Conservation (phyloP, 37 sponge, comb jelly and placozoan species). For the Geodia barretti region DNA sequence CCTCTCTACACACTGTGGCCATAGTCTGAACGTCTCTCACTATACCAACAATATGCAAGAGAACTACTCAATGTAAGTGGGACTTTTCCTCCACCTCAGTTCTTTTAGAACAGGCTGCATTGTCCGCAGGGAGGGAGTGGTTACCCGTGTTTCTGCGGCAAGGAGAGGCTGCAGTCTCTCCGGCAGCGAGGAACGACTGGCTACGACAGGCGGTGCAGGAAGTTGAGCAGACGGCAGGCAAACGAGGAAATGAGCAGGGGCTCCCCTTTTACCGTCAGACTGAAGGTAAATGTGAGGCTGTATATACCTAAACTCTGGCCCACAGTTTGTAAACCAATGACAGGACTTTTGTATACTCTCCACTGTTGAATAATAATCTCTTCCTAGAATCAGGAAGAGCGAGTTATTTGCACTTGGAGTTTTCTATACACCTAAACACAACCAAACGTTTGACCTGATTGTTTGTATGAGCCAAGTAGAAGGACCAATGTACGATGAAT, state of each 20-base stretch:
- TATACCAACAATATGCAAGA: conserved; percentile 30
- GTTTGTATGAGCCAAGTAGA: no score
- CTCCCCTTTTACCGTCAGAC: conserved; percentile 43
- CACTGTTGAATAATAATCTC: no score
- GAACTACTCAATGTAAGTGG: conserved; percentile 24
- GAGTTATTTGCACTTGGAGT: no score
- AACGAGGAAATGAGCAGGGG: conserved; percentile 31
- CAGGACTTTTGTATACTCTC: no score
- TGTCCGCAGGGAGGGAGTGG: conserved; percentile 35
- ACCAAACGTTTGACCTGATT: no score
- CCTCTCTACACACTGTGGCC: no score
- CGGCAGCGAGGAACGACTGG: conserved; percentile 3
- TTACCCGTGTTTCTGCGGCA: conserved; percentile 79
- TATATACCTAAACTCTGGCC: background rate
- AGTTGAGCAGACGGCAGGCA: conserved; percentile 15
- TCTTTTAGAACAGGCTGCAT: background rate
- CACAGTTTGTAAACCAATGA: background rate
- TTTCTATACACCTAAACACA: no score
- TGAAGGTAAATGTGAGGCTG: conserved; percentile 40
- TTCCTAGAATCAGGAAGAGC: no score
- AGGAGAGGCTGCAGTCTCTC: conserved; percentile 59
- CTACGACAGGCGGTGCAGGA: conserved; percentile 70
- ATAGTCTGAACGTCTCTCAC: conserved; percentile 58
- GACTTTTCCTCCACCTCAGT: background rate
- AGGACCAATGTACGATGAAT: no score